Evolutionary conservation across 35 echinoderm and acorn worm species (phyloP).

Genomic region (Ophiothrix spiculata): DNA sequence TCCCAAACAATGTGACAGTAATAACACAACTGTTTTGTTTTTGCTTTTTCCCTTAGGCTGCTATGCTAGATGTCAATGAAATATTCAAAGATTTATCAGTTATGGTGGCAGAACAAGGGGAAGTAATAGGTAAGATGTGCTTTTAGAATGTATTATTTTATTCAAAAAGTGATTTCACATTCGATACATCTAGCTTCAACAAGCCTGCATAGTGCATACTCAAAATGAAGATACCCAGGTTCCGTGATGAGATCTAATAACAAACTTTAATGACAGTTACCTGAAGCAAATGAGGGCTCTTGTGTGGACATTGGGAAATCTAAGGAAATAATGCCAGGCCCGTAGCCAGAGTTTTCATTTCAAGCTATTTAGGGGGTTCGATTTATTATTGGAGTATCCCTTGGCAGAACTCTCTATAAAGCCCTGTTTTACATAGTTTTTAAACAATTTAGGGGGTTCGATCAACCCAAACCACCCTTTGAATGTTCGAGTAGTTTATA

Average conservation of each 20-base stretch:
- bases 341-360: too few species aligned
- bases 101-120: slow-evolving; percentile 93
- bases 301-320: background rate
- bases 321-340: too few species aligned
- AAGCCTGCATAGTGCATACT: background rate
- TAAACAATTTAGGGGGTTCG: too few species aligned
- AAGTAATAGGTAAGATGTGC: slow-evolving; percentile 72
- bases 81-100: slow-evolving; percentile 87
- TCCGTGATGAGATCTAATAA: background rate
- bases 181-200: background rate
- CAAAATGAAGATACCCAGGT: background rate
- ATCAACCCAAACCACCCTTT: too few species aligned
- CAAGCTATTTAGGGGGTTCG: too few species aligned
- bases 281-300: background rate
- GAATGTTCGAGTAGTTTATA: too few species aligned
- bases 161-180: background rate
- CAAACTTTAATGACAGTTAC: background rate
- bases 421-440: too few species aligned
- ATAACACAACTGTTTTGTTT: slow-evolving; percentile 13
- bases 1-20: too few species aligned
- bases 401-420: too few species aligned
- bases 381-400: too few species aligned
- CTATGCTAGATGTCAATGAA: slow-evolving; percentile 96
- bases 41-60: slow-evolving; percentile 40
- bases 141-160: background rate